phyloP scores from a whole-genome alignment of 2,888 invertebrate genomes.

The Celastrina argiolus region DNA sequence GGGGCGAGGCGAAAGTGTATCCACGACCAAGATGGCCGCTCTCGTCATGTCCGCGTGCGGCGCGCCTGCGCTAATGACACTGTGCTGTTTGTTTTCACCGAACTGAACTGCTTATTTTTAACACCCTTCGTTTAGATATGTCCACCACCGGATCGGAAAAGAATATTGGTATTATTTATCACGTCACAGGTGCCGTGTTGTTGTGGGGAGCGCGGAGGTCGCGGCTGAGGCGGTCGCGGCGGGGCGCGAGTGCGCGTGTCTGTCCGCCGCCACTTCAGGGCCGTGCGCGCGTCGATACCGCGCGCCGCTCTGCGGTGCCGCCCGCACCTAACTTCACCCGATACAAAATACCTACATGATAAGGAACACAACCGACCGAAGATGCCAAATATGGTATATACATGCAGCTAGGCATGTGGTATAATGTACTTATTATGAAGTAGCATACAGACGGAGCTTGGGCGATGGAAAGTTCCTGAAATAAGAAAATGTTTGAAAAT shows the following conservation, averaged over 20 bases:
- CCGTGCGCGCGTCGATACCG: constrained; percentile 61
- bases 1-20: constrained; percentile 75
- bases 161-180: constrained; percentile 29
- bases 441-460: background rate
- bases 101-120: constrained; percentile 40
- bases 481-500: background rate
- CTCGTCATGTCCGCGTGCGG: constrained; percentile 64
- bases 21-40: constrained; percentile 74
- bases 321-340: constrained; percentile 54
- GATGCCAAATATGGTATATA: constrained; percentile 10
- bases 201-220: constrained; percentile 47
- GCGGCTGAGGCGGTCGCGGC: constrained; percentile 44
- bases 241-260: constrained; percentile 53
- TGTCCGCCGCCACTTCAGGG: constrained; percentile 56
- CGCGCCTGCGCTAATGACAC: constrained; percentile 70
- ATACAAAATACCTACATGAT: constrained; percentile 59
- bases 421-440: background rate
- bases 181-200: constrained; percentile 41
- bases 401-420: background rate
- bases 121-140: constrained; percentile 32
- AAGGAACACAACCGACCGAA: constrained; percentile 26
- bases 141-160: background rate
- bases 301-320: constrained; percentile 45
- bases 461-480: background rate
- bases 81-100: constrained; percentile 73